Conservation (phyloP, 1,140 invertebrate genomes). For the Pachypeltis micranthus region DNA sequence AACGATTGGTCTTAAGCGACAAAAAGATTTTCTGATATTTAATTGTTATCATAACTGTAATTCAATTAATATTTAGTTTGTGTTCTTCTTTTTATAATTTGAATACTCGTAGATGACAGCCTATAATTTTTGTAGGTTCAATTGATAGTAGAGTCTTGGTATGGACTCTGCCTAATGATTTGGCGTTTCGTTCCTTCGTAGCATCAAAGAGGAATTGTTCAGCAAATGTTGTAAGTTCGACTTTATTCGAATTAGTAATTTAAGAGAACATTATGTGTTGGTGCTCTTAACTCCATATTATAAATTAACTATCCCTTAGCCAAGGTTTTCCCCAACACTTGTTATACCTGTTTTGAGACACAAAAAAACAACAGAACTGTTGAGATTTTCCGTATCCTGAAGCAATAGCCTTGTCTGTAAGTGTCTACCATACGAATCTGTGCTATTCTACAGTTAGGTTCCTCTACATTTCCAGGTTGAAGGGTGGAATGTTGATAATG, state of each 20-base stretch:
- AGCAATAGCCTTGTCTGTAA: background rate
- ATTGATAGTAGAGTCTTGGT: conserved; percentile 43
- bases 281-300: background rate
- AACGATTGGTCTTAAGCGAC: too few species aligned
- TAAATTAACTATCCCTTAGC: background rate
- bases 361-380: background rate
- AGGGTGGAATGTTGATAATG: conserved; percentile 8
- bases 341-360: background rate
- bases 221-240: conserved; percentile 10
- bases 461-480: conserved; percentile 10
- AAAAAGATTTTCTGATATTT: too few species aligned
- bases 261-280: background rate
- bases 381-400: background rate
- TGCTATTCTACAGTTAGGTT: too few species aligned
- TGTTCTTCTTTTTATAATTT: too few species aligned
- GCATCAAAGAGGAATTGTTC: conserved; percentile 14
- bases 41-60: too few species aligned
- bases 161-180: conserved; percentile 43
- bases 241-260: background rate
- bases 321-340: background rate
- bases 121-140: too few species aligned
- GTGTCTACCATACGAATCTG: background rate
- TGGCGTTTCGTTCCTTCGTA: conserved; percentile 30
- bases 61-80: too few species aligned
- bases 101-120: too few species aligned